Percentiles rank a stretch among this genome's conserved stretches.
These are phyloP conservation scores for Nymphalis urticae DNA, from an alignment of 2,888 invertebrate species.

Conservation along the genomic window DNA sequence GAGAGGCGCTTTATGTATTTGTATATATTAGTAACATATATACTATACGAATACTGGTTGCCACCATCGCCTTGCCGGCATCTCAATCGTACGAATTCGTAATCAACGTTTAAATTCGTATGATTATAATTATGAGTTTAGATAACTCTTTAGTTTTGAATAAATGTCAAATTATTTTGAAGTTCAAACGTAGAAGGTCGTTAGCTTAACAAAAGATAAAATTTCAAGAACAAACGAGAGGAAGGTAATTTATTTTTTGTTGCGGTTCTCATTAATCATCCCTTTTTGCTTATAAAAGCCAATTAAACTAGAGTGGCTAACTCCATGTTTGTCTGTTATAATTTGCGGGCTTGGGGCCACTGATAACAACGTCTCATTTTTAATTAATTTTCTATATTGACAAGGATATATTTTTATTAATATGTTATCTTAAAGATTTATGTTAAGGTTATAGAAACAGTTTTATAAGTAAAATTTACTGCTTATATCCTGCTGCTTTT, in stretches of 20 bases:
- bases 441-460: background rate
- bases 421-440: background rate
- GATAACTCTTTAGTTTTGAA: background rate
- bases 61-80: too few species aligned
- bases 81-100: too few species aligned
- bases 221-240: conserved; percentile 11
- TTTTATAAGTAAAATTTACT: background rate
- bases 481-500: too few species aligned
- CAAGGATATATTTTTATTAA: background rate
- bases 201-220: conserved; percentile 12
- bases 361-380: conserved; percentile 26
- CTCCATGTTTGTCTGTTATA: conserved; percentile 38
- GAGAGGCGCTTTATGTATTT: too few species aligned
- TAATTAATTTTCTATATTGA: conserved; percentile 3
- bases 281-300: conserved; percentile 41
- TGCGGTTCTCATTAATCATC: conserved; percentile 39
- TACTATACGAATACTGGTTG: too few species aligned
- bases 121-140: background rate
- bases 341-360: conserved; percentile 23
- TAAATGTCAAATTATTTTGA: conserved; percentile 26
- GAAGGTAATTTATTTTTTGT: conserved; percentile 29
- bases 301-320: conserved; percentile 39
- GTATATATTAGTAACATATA: too few species aligned
- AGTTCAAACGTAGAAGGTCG: conserved; percentile 4
- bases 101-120: background rate